Evolutionary conservation across 2,888 invertebrate genomes (phyloP), one percentile per base, ranked within the genome.

Genomic region (Orchesellides sinensis): DNA sequence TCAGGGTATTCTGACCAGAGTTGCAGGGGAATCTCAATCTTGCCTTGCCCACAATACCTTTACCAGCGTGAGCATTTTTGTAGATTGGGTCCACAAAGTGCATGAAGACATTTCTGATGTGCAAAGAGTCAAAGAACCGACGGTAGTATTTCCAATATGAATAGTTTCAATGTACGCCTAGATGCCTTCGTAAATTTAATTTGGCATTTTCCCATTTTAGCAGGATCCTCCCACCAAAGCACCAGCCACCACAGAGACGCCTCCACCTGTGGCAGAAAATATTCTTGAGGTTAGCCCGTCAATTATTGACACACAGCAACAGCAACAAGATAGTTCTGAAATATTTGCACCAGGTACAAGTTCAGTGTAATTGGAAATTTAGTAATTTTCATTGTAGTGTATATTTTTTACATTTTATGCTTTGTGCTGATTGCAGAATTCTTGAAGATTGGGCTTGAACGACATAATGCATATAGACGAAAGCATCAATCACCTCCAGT

Each of bases 1-100:
- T 27, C 19, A 85, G 83, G 85, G 85, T 29, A 82, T 85, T 52
- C 35, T 85, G 63, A 85, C 83, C 8, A 83, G 79, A 65, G 82
- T 83, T 25, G 78, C 74, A 8, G 83, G 83, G 14, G 79, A 82
- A 35, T 69, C 82, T 0, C 83, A 85, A 17, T 70, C 74, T 8
- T 85, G 85, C 74, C 35, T 78, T 14, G 66, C 61, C 17, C 81
- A 85, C 27, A 78, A 85, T 40, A 82, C 85, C 0, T 85, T 79
- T 19, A 85, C 85, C 14, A 82, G 82, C 19, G 83, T 85, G 6
- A 83, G 83, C 25, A 79, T 85, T 45, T 85, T 85, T 29, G 72
- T 83, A 4, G 85, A 85, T 47, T 85, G 85, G 85, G 78, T 85
- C 49, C 78, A 56, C 19, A 78, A 75, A 66, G 82, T 85, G 0